Conservation (phyloP, 1,140 invertebrate species). For the Penaeus vannamei region DNA sequence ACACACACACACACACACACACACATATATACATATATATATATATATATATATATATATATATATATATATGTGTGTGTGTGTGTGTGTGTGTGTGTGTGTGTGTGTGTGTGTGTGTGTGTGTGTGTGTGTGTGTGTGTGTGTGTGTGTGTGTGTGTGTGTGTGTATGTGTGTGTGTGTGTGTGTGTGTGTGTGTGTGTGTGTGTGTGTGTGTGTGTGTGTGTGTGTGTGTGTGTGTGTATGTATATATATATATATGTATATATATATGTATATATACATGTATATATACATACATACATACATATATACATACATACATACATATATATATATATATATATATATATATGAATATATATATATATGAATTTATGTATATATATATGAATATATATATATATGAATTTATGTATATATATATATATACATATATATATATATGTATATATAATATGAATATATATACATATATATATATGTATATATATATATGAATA, state of each 20-base stretch:
- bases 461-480: not conserved
- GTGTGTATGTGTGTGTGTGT: too few species aligned
- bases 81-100: too few species aligned
- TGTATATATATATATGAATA: not conserved
- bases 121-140: too few species aligned
- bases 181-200: too few species aligned
- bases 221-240: too few species aligned
- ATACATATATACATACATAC: not conserved
- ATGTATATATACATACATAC: not conserved
- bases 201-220: too few species aligned
- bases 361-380: slow-evolving; percentile 7
- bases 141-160: too few species aligned
- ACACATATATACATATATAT: not conserved
- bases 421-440: not conserved
- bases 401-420: not conserved
- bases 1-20: not conserved
- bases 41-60: not conserved
- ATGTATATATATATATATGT: slow-evolving; percentile 33
- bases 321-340: slow-evolving; percentile 11
- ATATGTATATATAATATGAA: not conserved
- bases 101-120: too few species aligned
- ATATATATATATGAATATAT: slow-evolving; percentile 30
- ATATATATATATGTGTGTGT: too few species aligned
- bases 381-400: not conserved
- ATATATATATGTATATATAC: slow-evolving; percentile 25